Evolutionary conservation across 2,888 invertebrate species (phyloP).

Genomic region (Drosophila prolongata): DNA sequence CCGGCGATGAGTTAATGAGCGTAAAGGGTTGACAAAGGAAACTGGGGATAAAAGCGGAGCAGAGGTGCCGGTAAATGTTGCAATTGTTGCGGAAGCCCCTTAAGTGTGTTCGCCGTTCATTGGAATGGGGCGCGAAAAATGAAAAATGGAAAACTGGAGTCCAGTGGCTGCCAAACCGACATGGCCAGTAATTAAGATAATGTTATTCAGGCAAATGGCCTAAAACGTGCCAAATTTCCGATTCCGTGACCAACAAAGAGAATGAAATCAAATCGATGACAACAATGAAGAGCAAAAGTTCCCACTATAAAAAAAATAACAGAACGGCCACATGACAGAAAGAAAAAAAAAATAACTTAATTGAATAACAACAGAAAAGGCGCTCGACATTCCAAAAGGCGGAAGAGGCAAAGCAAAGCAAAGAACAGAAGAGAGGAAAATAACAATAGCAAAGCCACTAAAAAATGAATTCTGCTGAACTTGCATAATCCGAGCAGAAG

Average conservation of each 20-base stretch:
- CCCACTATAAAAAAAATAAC: conserved; percentile 29
- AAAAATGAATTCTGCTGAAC: conserved; percentile 58
- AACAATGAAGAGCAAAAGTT: conserved; percentile 25
- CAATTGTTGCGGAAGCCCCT: conserved; percentile 74
- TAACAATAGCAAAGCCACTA: conserved; percentile 25
- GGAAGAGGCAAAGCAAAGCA: conserved; percentile 33
- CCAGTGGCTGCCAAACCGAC: conserved; percentile 21
- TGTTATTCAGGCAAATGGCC: conserved; percentile 8
- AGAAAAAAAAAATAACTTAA: conserved; percentile 30
- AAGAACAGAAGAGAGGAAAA: conserved; percentile 28
- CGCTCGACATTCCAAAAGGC: conserved; percentile 53
- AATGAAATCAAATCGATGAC: conserved; percentile 26
- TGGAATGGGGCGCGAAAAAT: conserved; percentile 1
- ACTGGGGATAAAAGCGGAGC: conserved; percentile 8
- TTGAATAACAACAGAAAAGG: conserved; percentile 67
- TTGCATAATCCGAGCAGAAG: conserved; percentile 62
- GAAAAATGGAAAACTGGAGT: background rate
- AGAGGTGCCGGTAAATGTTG: conserved; percentile 29
- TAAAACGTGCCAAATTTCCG: conserved; percentile 21
- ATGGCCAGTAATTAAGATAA: conserved; percentile 8
- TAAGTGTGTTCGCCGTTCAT: conserved; percentile 64
- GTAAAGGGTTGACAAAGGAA: conserved; percentile 42
- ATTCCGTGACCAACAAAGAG: conserved; percentile 28
- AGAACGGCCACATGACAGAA: conserved; percentile 28
- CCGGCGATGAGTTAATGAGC: conserved; percentile 43